Base-by-base conservation (phyloP, 92 coral and sea anemone species). In the Parazoanthus atlanticus region DNA sequence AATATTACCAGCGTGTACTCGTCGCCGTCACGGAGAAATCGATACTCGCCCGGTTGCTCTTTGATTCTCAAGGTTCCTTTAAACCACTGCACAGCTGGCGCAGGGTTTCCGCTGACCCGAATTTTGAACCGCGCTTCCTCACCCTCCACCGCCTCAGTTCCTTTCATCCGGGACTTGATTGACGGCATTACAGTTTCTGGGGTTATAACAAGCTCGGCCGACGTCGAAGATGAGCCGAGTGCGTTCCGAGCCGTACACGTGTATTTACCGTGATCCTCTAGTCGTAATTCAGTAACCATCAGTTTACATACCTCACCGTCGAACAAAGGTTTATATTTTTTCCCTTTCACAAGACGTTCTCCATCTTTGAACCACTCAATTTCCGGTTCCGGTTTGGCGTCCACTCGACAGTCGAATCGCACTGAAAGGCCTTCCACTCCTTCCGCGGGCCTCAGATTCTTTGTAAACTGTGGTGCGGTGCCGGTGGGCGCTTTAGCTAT, bases 81-180 rank as follows among this genome's bases (percentile, higher is more conserved):
- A 78, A 91, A 95, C 99, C 99, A 97, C 80, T 95, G 95, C 9
- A 97, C 90, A 23, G 83, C 88, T 6, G 99, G 98, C 33, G 88
- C 96, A 49, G 99, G 98, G 75, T 91, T 93, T 61, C 98, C 99
- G 17, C 82, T 76, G 28, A 94, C 89, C 79, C 97, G 93, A 33
- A 94, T 93, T 49, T 94, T 90, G n/a, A 97, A 95, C 56, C 90
- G 93, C 6, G 91, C 98, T 31, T 91, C 90, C 28, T 93, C 91
- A 17, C 95, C 92, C 76, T 93, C 96, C 25, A 71, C 30, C 9
- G 91, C 95, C 76, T 94, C 94, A 33, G 91, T 79, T 15, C 97
- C 82, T 76, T 85, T 88, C 88, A 97, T 78, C n/a, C 92, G 95
- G 41, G 94, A 93, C 71, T 87, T 81, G 85, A 97, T 90, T 30